Evolutionary conservation across 2,888 invertebrate species (phyloP), one percentile per base, ranked within the genome.

Genomic region (Lamproptera curius): DNA sequence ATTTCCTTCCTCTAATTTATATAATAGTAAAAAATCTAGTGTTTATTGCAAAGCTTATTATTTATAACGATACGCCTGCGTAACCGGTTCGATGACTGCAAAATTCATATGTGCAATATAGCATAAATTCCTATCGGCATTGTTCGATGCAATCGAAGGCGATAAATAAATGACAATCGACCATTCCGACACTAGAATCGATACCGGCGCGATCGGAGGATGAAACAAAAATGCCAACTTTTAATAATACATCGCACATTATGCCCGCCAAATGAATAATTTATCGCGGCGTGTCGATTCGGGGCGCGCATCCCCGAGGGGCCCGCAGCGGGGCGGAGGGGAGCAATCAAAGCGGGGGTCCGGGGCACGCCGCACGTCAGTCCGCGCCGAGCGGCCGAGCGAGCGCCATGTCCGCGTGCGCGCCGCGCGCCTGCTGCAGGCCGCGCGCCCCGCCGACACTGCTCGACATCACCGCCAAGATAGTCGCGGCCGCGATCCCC

Each of bases 401-500:
- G 75, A 87, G 86, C 88, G 82, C 79, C 63, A 85, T 87, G 85
- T 75, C 87, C 61, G 78, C 79, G 76, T 85, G 83, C 74, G 83
- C 84, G 82, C 84, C 85, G 82, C 86, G 85, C 79, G 84, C 79
- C 57, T 86, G 86, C 76, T 85, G 86, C 73, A 82, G 84, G 80
- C 82, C 84, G 82, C 87, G 87, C 84, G 84, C 89, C 80, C 93
- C 93, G 67, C 92, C 94, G 85, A 90, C 93, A 57, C 88, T 95
- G 62, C 90, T 95, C 67, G 95, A 95, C 88, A 92, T 95, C 66
- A 92, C 94, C 72, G 95, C 95, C 62, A 93, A 93, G 84, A 91
- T 93, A 70, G 95, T 95, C 62, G 95, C 95, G 67, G 93, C 93
- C 79, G 92, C 93, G 76, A 93, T 95, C 67, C 94, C 95, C 56